These are phyloP conservation scores for Pagrus major DNA, from an alignment of 2,113 vertebrate species.

Conservation along the genomic window DNA sequence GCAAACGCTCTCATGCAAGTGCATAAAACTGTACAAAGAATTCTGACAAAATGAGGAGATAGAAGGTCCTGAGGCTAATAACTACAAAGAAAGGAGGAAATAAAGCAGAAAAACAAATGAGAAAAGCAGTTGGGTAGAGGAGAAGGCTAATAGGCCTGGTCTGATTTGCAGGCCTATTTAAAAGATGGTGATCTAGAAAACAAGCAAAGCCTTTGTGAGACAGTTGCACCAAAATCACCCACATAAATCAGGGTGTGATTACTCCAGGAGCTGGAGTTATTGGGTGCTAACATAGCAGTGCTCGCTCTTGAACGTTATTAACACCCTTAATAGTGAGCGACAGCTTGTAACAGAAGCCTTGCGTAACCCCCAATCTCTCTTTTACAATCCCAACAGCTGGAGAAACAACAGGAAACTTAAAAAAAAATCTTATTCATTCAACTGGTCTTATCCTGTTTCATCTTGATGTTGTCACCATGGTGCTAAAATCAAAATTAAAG, in stretches of 20 bases:
- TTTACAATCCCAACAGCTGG: slow-evolving; percentile 32
- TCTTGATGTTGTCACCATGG: not conserved
- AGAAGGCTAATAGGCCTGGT: slow-evolving; percentile 38
- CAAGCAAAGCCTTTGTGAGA: slow-evolving; percentile 49
- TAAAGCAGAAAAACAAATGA: slow-evolving; percentile 47
- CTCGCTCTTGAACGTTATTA: slow-evolving; percentile 58
- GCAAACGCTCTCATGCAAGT: slow-evolving; percentile 8
- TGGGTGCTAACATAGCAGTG: slow-evolving; percentile 57
- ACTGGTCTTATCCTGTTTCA: slow-evolving; percentile 40
- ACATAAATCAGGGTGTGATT: slow-evolving; percentile 63
- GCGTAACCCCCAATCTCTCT: slow-evolving; percentile 7
- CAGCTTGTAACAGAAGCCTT: slow-evolving; percentile 59
- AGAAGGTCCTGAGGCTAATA: slow-evolving; percentile 31
- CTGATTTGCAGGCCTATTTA: slow-evolving; percentile 54
- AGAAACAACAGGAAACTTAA: slow-evolving; percentile 42
- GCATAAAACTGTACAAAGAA: not conserved
- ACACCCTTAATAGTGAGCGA: slow-evolving; percentile 54
- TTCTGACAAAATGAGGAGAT: slow-evolving; percentile 9
- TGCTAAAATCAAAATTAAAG: not conserved
- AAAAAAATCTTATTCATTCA: slow-evolving; percentile 52
- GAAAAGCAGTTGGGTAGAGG: slow-evolving; percentile 25
- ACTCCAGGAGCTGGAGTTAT: slow-evolving; percentile 59
- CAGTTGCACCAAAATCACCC: slow-evolving; percentile 46
- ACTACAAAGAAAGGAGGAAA: slow-evolving; percentile 8
- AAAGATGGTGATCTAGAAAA: slow-evolving; percentile 56